phyloP scores from a whole-genome alignment of 2,113 vertebrate genomes.

The Gallinago paraguaiae region DNA sequence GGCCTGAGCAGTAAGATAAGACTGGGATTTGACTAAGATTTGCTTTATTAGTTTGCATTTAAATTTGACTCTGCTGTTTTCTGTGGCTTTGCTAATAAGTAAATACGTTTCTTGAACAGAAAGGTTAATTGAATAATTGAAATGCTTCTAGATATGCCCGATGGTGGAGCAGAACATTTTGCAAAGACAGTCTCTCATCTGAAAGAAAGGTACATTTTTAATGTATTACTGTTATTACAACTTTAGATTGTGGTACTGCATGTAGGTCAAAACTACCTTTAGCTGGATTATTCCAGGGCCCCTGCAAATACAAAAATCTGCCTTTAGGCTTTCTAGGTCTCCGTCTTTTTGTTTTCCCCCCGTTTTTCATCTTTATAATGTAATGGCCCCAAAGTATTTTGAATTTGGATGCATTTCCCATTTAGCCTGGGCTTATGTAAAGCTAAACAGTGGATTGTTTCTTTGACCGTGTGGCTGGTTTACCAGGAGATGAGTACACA shows the following conservation, averaged over 20 bases:
- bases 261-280: background rate
- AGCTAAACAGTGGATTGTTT: background rate
- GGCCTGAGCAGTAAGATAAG: background rate
- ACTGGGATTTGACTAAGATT: background rate
- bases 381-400: background rate
- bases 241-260: background rate
- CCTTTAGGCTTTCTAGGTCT: background rate
- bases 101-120: background rate
- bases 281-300: background rate
- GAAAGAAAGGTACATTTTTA: constrained; percentile 85
- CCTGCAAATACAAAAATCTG: background rate
- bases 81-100: background rate
- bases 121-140: constrained; percentile 10
- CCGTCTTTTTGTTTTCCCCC: background rate
- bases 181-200: constrained; percentile 88
- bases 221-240: background rate
- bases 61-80: background rate
- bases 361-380: background rate
- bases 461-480: background rate
- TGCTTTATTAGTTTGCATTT: background rate
- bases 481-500: background rate
- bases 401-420: background rate
- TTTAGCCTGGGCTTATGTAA: background rate
- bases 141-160: constrained; percentile 84
- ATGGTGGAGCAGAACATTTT: constrained; percentile 93